Evolutionary conservation across 2,113 vertebrate species (phyloP).

Genomic region (Meleagris gallopavo): DNA sequence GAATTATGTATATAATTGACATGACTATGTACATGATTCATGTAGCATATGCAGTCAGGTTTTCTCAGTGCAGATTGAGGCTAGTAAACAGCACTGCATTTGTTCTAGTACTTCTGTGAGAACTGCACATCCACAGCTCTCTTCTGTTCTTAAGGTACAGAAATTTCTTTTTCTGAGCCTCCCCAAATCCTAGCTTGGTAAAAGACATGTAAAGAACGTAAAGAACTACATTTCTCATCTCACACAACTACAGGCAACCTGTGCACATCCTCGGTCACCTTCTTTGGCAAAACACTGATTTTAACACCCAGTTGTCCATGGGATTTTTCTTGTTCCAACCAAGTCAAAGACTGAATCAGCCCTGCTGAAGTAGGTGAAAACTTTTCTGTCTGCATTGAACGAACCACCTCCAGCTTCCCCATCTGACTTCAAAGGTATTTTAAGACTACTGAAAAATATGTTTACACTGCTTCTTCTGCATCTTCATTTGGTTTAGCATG

Average conservation of each 20-base stretch:
- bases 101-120: background rate
- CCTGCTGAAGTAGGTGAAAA: background rate
- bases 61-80: background rate
- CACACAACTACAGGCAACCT: background rate
- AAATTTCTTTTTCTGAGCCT: background rate
- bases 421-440: background rate
- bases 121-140: background rate
- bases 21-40: background rate
- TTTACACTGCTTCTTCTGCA: background rate
- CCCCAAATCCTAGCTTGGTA: background rate
- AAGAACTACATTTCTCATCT: background rate
- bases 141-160: background rate
- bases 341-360: background rate
- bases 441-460: background rate
- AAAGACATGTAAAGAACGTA: background rate
- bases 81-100: background rate
- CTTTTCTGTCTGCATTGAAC: background rate
- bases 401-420: background rate
- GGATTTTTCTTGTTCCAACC: background rate
- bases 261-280: background rate
- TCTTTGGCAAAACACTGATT: background rate
- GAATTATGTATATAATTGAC: background rate
- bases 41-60: background rate
- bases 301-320: background rate
- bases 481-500: background rate